A percentile compares a stretch with the other conserved stretches of the same genome.
phyloP scores from a whole-genome alignment of 2,113 vertebrate species.

The Symphodus melops region DNA sequence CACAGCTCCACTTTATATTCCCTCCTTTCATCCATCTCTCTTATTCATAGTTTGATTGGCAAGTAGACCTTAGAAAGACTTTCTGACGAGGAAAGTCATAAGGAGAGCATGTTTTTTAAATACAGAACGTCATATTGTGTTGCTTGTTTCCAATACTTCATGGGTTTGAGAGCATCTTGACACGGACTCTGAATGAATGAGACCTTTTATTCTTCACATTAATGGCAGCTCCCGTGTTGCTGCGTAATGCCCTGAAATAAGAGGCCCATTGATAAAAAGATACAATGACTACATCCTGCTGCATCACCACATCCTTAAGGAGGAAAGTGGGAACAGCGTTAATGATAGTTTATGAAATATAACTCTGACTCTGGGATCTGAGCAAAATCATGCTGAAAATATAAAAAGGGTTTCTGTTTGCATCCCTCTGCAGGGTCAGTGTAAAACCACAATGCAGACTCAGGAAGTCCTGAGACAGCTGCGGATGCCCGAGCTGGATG shows the following conservation, averaged over 20 bases:
- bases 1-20: too few relatives aligned
- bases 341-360: neutral
- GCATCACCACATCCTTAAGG: neutral
- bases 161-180: neutral
- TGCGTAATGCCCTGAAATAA: conserved; percentile 20
- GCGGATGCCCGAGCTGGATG: conserved; percentile 92
- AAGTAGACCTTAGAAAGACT: too few relatives aligned
- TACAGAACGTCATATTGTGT: too few relatives aligned
- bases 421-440: conserved; percentile 45
- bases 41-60: too few relatives aligned
- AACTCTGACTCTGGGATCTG: neutral
- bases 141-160: neutral
- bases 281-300: neutral
- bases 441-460: conserved; percentile 86
- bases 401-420: neutral
- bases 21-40: too few relatives aligned
- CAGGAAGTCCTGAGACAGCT: conserved; percentile 93
- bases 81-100: too few relatives aligned
- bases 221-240: neutral
- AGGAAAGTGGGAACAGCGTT: neutral
- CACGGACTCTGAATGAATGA: conserved; percentile 7
- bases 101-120: too few relatives aligned
- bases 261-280: conserved; percentile 26
- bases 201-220: conserved; percentile 2
- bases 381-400: neutral